Evolutionary conservation across 2,888 invertebrate genomes (phyloP).

Genomic region (Stenotaenia linearis): DNA sequence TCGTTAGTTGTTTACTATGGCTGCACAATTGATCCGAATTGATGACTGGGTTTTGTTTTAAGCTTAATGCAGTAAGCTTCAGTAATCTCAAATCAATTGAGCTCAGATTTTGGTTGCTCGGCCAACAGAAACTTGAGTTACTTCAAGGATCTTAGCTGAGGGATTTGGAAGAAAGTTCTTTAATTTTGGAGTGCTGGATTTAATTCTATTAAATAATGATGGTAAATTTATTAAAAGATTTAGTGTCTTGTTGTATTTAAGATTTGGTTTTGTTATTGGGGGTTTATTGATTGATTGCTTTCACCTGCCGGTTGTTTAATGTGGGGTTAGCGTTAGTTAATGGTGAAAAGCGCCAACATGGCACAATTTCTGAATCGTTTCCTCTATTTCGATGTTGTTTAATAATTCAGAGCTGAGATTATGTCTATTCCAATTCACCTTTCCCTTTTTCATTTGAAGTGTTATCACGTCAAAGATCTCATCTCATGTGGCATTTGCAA

Average conservation of each 20-base stretch:
- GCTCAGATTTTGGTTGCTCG: no score
- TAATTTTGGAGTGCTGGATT: no score
- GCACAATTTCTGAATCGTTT: background rate
- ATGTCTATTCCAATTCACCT: constrained; percentile 6
- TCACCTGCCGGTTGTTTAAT: background rate
- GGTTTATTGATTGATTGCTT: constrained; percentile 1
- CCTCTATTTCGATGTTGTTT: background rate
- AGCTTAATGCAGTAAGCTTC: no score
- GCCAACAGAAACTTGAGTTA: no score
- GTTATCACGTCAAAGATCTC: constrained; percentile 10
- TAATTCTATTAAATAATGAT: no score
- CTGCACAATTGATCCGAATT: no score
- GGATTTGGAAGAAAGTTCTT: no score
- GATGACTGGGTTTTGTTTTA: no score
- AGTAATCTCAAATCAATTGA: no score
- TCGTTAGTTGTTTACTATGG: no score
- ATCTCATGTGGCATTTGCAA: background rate
- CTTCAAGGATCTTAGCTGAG: no score
- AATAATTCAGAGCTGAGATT: constrained; percentile 10
- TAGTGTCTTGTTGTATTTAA: background rate
- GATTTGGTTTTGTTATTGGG: background rate
- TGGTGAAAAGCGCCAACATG: background rate
- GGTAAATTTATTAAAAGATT: no score
- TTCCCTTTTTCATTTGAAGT: background rate
- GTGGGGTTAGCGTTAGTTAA: background rate